phyloP scores from a whole-genome alignment of 2,888 invertebrate species.

The Dynastes hyllus region DNA sequence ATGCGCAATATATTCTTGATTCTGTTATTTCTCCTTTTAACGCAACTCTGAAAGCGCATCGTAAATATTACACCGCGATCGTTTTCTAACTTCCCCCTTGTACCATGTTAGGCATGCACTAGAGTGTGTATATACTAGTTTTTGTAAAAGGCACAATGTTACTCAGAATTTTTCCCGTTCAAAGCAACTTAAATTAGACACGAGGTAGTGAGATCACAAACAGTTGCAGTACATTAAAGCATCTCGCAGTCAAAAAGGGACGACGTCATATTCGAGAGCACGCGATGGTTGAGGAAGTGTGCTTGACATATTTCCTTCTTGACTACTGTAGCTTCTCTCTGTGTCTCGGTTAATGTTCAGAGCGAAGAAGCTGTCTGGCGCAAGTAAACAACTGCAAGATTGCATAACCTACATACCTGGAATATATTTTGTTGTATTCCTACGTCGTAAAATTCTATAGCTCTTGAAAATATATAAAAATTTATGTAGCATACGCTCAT shows the following conservation, averaged over 20 bases:
- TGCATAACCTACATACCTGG: too few relatives aligned
- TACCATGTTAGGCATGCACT: not conserved
- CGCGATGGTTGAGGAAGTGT: not conserved
- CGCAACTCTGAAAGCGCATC: too few relatives aligned
- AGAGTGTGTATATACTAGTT: not conserved
- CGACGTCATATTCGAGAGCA: constrained; percentile 1
- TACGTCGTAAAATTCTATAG: too few relatives aligned
- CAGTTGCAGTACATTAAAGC: constrained; percentile 21
- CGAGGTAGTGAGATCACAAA: not conserved
- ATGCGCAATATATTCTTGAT: not conserved
- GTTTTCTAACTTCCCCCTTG: not conserved
- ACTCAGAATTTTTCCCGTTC: not conserved
- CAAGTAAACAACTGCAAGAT: too few relatives aligned
- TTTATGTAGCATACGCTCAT: too few relatives aligned
- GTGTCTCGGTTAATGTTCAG: too few relatives aligned
- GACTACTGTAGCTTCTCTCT: too few relatives aligned
- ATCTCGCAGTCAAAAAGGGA: not conserved
- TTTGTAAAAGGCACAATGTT: not conserved
- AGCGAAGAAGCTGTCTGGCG: too few relatives aligned
- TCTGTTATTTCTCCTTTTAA: not conserved
- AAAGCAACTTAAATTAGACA: not conserved
- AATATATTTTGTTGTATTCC: too few relatives aligned
- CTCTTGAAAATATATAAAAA: too few relatives aligned
- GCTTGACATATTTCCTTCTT: too few relatives aligned
- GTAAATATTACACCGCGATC: not conserved